Conservation (phyloP, 2,113 vertebrate species). For the Mus pahari region DNA sequence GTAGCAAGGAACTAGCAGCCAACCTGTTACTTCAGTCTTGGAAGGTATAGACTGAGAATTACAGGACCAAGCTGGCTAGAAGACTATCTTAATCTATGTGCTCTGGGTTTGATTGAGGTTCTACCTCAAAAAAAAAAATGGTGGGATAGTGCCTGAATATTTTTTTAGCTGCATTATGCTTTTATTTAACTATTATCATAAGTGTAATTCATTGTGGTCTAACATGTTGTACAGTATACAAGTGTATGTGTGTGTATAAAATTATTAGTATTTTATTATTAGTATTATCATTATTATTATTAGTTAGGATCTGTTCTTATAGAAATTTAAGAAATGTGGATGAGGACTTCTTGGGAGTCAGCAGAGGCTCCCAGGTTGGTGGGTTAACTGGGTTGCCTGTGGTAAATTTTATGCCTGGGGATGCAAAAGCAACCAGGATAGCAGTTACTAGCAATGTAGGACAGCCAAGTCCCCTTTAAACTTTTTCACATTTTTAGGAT, state of each 20-base stretch:
- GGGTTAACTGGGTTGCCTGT: accelerated
- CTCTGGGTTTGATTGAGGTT: neutral
- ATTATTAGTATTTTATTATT: too few relatives aligned
- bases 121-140: neutral
- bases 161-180: neutral
- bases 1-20: neutral
- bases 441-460: neutral
- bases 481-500: neutral
- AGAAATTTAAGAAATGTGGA: neutral
- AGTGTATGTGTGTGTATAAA: neutral
- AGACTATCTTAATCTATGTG: neutral
- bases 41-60: neutral
- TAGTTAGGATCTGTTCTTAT: neutral
- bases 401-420: too few relatives aligned
- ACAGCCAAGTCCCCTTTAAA: neutral
- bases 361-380: neutral
- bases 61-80: neutral
- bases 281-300: too few relatives aligned
- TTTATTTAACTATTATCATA: too few relatives aligned
- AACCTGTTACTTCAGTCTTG: neutral
- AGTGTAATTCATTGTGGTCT: too few relatives aligned
- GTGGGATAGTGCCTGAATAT: neutral
- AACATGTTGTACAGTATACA: neutral
- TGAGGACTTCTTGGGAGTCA: neutral
- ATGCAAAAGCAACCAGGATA: accelerated